A percentile compares a stretch with the other conserved stretches of the same genome.
These are phyloP conservation scores for Cheirogaleus medius DNA, from an alignment of 2,113 vertebrate species.

Conservation along the genomic window DNA sequence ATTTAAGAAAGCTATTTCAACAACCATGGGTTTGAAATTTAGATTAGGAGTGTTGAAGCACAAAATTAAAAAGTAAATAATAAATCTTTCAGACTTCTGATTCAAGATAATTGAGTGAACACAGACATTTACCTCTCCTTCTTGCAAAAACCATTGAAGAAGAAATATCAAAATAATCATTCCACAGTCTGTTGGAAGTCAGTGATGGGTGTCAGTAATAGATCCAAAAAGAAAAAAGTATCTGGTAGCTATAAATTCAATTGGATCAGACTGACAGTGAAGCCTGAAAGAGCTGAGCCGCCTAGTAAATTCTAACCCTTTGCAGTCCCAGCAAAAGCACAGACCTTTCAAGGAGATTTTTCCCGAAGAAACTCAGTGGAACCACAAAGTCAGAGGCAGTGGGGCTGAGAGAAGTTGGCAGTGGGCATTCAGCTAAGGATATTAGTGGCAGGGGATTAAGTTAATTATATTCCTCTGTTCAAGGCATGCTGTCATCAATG, in stretches of 20 bases:
- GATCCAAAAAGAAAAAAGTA: conserved; percentile 53
- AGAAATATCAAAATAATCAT: conserved; percentile 68
- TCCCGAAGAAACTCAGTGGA: neutral
- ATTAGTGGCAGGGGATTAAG: neutral
- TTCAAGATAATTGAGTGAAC: conserved; percentile 69
- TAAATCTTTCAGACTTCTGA: conserved; percentile 71
- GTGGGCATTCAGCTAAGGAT: neutral
- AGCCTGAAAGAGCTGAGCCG: neutral
- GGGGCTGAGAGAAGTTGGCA: neutral
- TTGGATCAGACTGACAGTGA: conserved; percentile 17
- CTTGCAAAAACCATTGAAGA: conserved; percentile 62
- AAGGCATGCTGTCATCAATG: neutral
- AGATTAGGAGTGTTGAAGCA: conserved; percentile 69
- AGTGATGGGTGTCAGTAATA: conserved; percentile 52
- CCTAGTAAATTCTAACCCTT: conserved; percentile 46
- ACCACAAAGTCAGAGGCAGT: neutral
- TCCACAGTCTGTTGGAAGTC: conserved; percentile 42
- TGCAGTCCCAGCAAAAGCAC: neutral
- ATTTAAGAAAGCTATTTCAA: conserved; percentile 68
- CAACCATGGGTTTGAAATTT: conserved; percentile 67
- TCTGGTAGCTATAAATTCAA: conserved; percentile 61
- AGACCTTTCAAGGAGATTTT: conserved; percentile 1
- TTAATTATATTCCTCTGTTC: neutral
- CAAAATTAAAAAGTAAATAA: conserved; percentile 74
- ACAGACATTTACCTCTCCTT: conserved; percentile 54